Evolutionary conservation across 2,888 invertebrate species (phyloP).

Genomic region (Brachynemurus nebulosus): DNA sequence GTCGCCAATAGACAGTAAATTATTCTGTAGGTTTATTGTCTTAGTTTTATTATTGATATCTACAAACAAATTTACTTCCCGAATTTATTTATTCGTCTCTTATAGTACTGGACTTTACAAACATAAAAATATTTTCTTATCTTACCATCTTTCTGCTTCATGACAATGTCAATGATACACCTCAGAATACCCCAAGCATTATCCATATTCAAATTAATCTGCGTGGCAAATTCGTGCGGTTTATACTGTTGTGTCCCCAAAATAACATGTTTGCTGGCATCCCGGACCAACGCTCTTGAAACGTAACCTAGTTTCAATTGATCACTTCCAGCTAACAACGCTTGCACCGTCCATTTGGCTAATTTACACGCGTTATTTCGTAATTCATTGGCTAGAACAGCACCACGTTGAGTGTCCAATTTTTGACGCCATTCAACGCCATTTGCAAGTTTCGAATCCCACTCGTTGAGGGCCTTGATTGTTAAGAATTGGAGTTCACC

Average conservation of each 20-base stretch:
- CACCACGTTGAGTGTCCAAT: conserved; percentile 93
- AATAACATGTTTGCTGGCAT: conserved; percentile 92
- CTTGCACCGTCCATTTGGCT: conserved; percentile 97
- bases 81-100: no score
- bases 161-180: conserved; percentile 92
- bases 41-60: no score
- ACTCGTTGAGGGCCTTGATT: conserved; percentile 96
- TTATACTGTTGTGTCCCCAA: conserved; percentile 96
- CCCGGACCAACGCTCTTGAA: conserved; percentile 84
- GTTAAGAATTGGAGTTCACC: conserved; percentile 86
- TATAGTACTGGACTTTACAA: no score
- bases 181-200: conserved; percentile 98
- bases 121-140: no score
- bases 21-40: no score
- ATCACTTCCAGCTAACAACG: conserved; percentile 88
- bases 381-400: conserved; percentile 94
- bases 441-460: conserved; percentile 92
- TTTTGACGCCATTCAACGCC: conserved; percentile 99
- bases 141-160: conserved; percentile 89
- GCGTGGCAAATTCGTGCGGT: conserved; percentile 95
- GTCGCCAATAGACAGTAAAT: no score
- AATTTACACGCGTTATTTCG: conserved; percentile 99
- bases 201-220: conserved; percentile 98
- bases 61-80: no score
- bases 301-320: conserved; percentile 98